Conservation (phyloP, 1,140 invertebrate genomes). For the Drosophila pruinosa region DNA sequence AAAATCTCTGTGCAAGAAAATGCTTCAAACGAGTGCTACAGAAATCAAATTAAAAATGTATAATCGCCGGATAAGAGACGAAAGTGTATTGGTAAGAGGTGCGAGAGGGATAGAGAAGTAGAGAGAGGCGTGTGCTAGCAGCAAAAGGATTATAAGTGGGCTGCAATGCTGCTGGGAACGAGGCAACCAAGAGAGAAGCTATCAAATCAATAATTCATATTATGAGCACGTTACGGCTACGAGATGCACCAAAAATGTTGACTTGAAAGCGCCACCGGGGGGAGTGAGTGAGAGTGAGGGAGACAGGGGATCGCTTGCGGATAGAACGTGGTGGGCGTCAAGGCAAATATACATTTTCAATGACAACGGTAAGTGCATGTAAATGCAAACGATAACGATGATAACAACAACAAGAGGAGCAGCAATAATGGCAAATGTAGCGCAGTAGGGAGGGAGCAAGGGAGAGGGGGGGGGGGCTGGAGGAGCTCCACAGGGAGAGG, state of each 20-base stretch:
- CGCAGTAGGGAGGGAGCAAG: not conserved
- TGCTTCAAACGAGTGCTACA: slow-evolving; percentile 39
- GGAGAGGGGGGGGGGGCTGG: not conserved
- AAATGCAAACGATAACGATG: slow-evolving; percentile 58
- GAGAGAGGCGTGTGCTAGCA: not conserved
- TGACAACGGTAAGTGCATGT: slow-evolving; percentile 79
- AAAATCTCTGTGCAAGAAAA: slow-evolving; percentile 28
- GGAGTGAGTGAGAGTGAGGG: not conserved
- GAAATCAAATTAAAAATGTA: slow-evolving; percentile 80
- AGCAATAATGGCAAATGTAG: not conserved
- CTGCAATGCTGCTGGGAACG: not conserved
- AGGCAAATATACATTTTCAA: slow-evolving; percentile 75
- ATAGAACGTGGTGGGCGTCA: slow-evolving; percentile 20
- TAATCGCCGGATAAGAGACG: slow-evolving; percentile 58
- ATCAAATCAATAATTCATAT: slow-evolving; percentile 80
- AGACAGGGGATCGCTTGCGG: not conserved
- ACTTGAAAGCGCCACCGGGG: not conserved
- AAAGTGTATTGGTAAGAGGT: no score
- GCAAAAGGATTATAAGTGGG: slow-evolving; percentile 3
- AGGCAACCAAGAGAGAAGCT: slow-evolving; percentile 32
- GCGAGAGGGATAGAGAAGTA: not conserved
- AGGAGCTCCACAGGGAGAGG: no score
- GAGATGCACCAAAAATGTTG: slow-evolving; percentile 15
- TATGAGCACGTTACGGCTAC: slow-evolving; percentile 59
- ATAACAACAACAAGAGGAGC: slow-evolving; percentile 23